Percentiles rank a stretch among this genome's conserved stretches.
These are phyloP conservation scores for Rhegmatorhina hoffmannsi DNA, from an alignment of 2,113 vertebrate species.

Conservation along the genomic window DNA sequence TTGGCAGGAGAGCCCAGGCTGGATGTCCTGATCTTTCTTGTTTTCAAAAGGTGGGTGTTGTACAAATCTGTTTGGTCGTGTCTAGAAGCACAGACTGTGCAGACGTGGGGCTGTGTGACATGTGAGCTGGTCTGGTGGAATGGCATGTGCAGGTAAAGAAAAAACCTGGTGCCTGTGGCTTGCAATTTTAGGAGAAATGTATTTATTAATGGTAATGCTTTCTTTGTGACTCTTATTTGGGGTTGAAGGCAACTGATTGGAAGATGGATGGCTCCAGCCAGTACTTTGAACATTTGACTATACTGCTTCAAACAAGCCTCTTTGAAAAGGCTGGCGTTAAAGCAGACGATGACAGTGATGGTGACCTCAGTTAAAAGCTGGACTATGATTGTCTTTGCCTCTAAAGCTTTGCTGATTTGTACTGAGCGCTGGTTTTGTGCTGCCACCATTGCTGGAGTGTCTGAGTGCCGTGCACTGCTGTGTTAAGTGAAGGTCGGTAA, in stretches of 20 bases:
- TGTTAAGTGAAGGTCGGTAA: fast-evolving
- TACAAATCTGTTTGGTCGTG: background rate
- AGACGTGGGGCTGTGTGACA: background rate
- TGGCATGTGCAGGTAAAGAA: fast-evolving
- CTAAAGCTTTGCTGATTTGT: background rate
- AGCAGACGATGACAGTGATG: background rate
- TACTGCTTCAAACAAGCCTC: background rate
- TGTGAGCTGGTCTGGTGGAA: background rate
- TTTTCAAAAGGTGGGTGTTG: background rate
- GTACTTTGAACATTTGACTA: background rate
- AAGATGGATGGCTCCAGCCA: background rate
- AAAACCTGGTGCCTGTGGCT: background rate
- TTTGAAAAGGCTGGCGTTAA: background rate
- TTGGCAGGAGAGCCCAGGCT: background rate
- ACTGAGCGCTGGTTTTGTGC: background rate
- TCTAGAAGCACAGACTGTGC: background rate
- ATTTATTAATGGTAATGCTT: background rate
- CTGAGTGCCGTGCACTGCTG: fast-evolving
- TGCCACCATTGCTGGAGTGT: background rate
- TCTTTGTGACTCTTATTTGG: background rate
- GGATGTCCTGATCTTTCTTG: background rate
- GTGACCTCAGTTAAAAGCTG: background rate
- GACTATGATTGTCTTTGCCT: background rate
- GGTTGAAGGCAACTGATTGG: background rate
- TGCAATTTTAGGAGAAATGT: background rate